Base-by-base conservation (phyloP, 2,888 invertebrate genomes). In the Agelastica alni region DNA sequence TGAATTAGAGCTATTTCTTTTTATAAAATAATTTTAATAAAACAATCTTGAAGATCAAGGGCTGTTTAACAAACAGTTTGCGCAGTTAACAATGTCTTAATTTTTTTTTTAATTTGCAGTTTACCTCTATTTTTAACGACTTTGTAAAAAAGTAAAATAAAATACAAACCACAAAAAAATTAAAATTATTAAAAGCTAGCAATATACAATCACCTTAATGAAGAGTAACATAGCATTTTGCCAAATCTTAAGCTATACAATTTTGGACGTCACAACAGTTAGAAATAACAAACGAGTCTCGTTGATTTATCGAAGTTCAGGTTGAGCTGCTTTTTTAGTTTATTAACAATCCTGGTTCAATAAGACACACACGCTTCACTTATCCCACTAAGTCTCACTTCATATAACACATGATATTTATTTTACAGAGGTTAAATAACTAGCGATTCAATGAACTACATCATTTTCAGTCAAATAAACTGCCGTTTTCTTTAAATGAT, bases 241-340 rank as follows among this genome's bases (percentile, higher is more conserved):
- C 58, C 62, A 64, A 60, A 63, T 62, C 62, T 62, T 65, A 66
- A 65, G 65, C 62, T 62, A 66, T 63, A 63, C 58, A 64, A 61
- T 62, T 47, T 53, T 67, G 67, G 64, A 68, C 66, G 67, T 59
- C 67, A 67, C 65, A 58, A 66, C 61, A 64, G 57, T 60, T 63
- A 65, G 58, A 62, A 63, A 60, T 56, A 58, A 61, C 49, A 51
- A 51, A 51, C 45, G 51, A 53, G 57, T 53, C 56, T 51, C 45
- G 51, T 58, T 49, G 43, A 49, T 58, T 62, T 53, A 56, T 51
- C 48, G 56, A 54, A 55, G 43, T 55, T 53, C 30, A 56, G 55
- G 51, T 48, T 47, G 51, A 57, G 45, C 44, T 31, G 52, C 41
- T 32, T 32, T 44, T 51, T 45, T 16, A 51, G 41, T 53, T 52